Percentiles rank a stretch among this genome's conserved stretches.
These are phyloP conservation scores for Phallusia fumigata DNA, from an alignment of 23 tunicate species.

Conservation along the genomic window DNA sequence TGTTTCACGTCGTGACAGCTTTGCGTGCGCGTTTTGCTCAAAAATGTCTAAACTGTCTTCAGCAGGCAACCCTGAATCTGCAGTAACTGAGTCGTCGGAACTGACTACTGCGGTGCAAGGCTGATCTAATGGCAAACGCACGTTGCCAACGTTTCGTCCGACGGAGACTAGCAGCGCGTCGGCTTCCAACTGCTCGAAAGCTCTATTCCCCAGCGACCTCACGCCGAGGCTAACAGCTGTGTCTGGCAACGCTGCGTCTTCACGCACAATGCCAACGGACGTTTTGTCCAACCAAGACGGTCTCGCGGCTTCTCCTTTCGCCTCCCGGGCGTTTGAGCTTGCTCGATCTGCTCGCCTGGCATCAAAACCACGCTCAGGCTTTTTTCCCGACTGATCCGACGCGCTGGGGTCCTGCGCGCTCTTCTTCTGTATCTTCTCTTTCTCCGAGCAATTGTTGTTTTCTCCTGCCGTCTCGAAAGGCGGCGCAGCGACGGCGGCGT, in stretches of 20 bases:
- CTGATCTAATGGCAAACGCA: neutral
- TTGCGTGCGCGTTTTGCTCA: neutral
- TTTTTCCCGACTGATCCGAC: neutral
- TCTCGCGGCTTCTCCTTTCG: constrained; percentile 10
- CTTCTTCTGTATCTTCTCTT: constrained; percentile 1
- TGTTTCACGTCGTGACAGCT: neutral
- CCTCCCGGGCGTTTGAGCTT: neutral
- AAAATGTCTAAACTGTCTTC: neutral
- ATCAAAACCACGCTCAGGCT: neutral
- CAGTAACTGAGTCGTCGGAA: neutral
- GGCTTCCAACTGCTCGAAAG: constrained; percentile 1
- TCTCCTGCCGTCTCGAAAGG: neutral
- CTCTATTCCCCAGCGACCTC: constrained; percentile 8
- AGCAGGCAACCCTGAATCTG: neutral
- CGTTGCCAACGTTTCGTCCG: neutral
- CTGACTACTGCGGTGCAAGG: neutral
- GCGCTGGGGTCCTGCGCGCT: neutral
- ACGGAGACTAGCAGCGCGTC: neutral
- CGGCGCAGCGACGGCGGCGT: neutral
- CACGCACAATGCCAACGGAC: constrained; percentile 7
- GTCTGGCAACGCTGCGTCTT: constrained; percentile 29
- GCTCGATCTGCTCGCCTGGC: too few relatives aligned
- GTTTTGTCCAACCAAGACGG: neutral
- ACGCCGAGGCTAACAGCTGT: constrained; percentile 47
- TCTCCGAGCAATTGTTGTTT: neutral